Base-by-base conservation (phyloP, 2,113 vertebrate species). In the Verasper variegatus region DNA sequence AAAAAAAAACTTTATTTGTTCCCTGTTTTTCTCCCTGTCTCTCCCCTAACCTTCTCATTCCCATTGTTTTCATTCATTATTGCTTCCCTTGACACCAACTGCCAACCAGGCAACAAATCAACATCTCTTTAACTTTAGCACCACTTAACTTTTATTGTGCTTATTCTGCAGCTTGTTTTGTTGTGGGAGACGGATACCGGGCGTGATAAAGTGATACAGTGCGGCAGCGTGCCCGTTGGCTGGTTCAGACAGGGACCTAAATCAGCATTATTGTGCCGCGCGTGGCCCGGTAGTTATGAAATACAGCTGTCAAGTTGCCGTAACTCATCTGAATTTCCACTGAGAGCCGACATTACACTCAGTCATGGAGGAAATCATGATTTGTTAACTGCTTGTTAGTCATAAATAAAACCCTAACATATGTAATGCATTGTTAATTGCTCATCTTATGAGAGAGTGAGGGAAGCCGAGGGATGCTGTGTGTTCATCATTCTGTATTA, bases 101-200 rank as follows among this genome's bases (percentile, higher is more conserved):
- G 85, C 80, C 83, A 75, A 80, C 63, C 70, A 83, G 84, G 64
- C 89, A 81, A 87, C 89, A 94, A 93, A 92, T 93, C 93, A 93
- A 86, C 86, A 90, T 83, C 87, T 91, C 86, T 92, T 91, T 91
- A 88, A 88, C 88, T 90, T 90, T 88, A 92, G 85, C 79, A 86
- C 87, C 90, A 90, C 92, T 93, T 91, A 92, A 83, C 84, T 80
- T 45, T 65, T 68, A 89, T 91, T 88, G 89, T 93, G 86, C 91
- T 93, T 92, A 93, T 89, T 89, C 85, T 84, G 91, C 89, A 89
- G 87, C 89, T 86, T 92, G 90, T 90, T 90, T 85, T 84, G 85
- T 82, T 86, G 81, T 80, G 68, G 86, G 84, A 87, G 92, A 91
- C 78, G 91, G 86, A 89, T 90, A 83, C 87, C 4, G 75, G 72